These are phyloP conservation scores for Euphonia xanthogaster DNA, from an alignment of 2,797 vertebrate genomes.

Conservation along the genomic window DNA sequence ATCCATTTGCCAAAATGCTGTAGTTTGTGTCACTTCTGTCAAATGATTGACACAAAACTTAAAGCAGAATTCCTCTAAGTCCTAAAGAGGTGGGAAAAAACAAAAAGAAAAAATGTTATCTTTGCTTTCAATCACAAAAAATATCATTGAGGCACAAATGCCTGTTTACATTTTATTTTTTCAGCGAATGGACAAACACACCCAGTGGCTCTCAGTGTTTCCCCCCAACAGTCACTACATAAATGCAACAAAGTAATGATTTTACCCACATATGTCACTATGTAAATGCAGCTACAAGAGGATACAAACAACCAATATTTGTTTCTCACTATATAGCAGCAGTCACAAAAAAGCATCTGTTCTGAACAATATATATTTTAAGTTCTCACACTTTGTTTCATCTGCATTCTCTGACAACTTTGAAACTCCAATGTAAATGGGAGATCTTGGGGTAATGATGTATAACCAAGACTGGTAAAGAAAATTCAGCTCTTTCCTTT, in stretches of 20 bases:
- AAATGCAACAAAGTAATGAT: neutral
- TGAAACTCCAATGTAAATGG: neutral
- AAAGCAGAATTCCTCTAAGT: constrained; percentile 99
- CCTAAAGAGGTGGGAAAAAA: constrained; percentile 74
- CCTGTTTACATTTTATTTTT: neutral
- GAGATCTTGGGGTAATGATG: neutral
- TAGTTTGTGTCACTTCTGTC: constrained; percentile 95
- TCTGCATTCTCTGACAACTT: neutral
- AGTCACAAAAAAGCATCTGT: neutral
- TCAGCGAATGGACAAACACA: neutral
- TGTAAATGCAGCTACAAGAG: neutral
- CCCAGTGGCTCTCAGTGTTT: neutral
- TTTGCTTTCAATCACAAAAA: neutral
- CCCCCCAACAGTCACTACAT: neutral
- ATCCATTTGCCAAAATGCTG: constrained; percentile 95
- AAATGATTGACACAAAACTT: constrained; percentile 98
- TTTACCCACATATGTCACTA: neutral
- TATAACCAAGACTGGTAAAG: neutral
- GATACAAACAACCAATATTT: neutral
- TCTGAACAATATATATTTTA: neutral
- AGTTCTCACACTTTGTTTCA: neutral
- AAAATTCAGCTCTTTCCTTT: neutral
- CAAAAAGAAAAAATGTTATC: constrained; percentile 5
- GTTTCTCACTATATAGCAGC: neutral
- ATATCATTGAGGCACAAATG: neutral